These are phyloP conservation scores for Pyrgilauda ruficollis DNA, from an alignment of 2,113 vertebrate genomes.

Conservation along the genomic window DNA sequence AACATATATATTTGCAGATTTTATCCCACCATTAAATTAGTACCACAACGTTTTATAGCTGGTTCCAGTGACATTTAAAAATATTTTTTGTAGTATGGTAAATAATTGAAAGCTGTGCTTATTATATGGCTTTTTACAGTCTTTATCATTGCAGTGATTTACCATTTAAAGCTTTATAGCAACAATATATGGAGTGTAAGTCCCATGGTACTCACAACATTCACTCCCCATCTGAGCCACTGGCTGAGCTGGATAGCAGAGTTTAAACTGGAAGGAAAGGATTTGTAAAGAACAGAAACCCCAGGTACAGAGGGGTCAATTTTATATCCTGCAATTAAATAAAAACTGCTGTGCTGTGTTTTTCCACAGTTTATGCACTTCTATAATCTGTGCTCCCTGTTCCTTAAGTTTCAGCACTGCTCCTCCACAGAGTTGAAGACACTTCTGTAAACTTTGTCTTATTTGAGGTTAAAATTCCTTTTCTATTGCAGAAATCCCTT, in stretches of 20 bases:
- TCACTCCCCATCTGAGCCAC: neutral
- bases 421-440: neutral
- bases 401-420: neutral
- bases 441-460: neutral
- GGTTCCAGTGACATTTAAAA: neutral
- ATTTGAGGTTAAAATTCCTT: neutral
- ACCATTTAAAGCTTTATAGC: neutral
- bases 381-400: neutral
- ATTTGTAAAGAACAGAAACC: neutral
- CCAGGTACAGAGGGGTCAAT: neutral
- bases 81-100: neutral
- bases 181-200: neutral
- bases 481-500: neutral
- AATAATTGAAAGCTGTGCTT: constrained; percentile 15
- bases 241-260: neutral
- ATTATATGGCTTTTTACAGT: constrained; percentile 15
- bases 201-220: neutral
- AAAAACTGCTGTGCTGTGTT: neutral
- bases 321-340: neutral
- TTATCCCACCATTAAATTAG: constrained; percentile 17
- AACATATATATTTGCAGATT: neutral
- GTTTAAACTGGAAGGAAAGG: neutral
- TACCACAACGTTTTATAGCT: neutral
- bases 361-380: neutral
- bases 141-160: neutral